Evolutionary conservation across 2,888 invertebrate species (phyloP).

Genomic region (Crepidodera aurea): DNA sequence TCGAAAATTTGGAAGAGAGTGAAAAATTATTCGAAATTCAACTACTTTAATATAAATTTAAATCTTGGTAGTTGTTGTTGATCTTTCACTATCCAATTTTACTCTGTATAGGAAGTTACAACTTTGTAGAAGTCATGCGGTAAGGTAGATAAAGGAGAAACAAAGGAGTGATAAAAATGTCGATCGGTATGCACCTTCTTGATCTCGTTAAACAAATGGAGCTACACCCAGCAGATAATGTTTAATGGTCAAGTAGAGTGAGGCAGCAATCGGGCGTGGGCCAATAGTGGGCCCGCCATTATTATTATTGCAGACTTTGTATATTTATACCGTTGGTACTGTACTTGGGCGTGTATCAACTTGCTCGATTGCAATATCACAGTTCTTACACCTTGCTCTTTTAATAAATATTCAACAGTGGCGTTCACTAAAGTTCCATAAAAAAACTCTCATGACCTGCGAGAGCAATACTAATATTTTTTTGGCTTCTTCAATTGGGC

Average conservation of each 20-base stretch:
- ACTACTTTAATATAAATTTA: too few species aligned
- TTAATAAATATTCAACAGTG: constrained; percentile 1
- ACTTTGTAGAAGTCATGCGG: background rate
- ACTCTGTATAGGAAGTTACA: too few species aligned
- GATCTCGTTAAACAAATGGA: constrained; percentile 34
- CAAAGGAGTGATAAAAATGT: background rate
- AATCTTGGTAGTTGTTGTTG: too few species aligned
- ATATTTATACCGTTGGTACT: constrained; percentile 16
- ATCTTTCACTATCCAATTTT: too few species aligned
- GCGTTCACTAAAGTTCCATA: too few species aligned
- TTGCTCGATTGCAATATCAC: constrained; percentile 18
- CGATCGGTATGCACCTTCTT: constrained; percentile 16
- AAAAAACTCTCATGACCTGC: too few species aligned
- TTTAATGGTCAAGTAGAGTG: constrained; percentile 21
- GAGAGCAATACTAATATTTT: too few species aligned
- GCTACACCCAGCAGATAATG: constrained; percentile 33
- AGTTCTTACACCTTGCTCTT: constrained; percentile 7
- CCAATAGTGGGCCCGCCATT: constrained; percentile 22
- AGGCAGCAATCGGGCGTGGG: constrained; percentile 19
- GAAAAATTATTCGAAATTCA: too few species aligned
- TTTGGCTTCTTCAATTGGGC: too few species aligned
- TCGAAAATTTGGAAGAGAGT: too few species aligned
- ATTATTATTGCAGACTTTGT: constrained; percentile 10
- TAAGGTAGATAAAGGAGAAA: background rate
- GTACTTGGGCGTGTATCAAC: constrained; percentile 28